Evolutionary conservation across 2,888 invertebrate species (phyloP).

Genomic region (Pimpla rufipes): DNA sequence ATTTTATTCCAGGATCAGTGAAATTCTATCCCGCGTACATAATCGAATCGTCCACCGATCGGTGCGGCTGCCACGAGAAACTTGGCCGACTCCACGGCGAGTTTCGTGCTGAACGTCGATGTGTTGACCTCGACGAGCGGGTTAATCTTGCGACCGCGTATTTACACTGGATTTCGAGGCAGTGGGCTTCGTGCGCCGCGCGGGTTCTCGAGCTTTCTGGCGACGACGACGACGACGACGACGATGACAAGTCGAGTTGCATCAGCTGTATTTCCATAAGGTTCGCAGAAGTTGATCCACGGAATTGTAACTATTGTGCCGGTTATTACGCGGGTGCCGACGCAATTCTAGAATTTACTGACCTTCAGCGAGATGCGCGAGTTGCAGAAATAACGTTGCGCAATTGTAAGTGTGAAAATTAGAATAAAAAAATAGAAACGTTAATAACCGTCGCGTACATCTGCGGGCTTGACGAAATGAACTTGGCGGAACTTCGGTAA

Average conservation of each 20-base stretch:
- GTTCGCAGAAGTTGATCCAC: constrained; percentile 34
- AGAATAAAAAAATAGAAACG: neutral
- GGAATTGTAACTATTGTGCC: neutral
- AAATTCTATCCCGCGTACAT: constrained; percentile 1
- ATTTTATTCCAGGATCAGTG: neutral
- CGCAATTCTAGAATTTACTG: neutral
- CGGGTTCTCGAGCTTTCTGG: neutral
- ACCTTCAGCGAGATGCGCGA: constrained; percentile 16
- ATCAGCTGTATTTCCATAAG: constrained; percentile 35
- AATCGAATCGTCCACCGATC: constrained; percentile 31
- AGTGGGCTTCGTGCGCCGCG: neutral
- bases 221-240: neutral
- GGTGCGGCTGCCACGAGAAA: neutral
- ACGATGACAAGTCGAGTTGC: constrained; percentile 25
- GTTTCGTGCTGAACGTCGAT: neutral
- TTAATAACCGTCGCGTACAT: neutral
- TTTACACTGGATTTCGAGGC: constrained; percentile 42
- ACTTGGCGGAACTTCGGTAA: constrained; percentile 40
- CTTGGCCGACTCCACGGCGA: constrained; percentile 5
- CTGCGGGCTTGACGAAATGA: constrained; percentile 32
- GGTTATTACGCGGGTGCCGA: neutral
- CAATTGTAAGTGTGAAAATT: constrained; percentile 23
- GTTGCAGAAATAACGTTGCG: constrained; percentile 10
- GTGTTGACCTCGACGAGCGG: constrained; percentile 22
- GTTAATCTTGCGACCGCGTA: constrained; percentile 17